Base-by-base conservation (phyloP, 2,888 invertebrate species). In the Molanna angustata region DNA sequence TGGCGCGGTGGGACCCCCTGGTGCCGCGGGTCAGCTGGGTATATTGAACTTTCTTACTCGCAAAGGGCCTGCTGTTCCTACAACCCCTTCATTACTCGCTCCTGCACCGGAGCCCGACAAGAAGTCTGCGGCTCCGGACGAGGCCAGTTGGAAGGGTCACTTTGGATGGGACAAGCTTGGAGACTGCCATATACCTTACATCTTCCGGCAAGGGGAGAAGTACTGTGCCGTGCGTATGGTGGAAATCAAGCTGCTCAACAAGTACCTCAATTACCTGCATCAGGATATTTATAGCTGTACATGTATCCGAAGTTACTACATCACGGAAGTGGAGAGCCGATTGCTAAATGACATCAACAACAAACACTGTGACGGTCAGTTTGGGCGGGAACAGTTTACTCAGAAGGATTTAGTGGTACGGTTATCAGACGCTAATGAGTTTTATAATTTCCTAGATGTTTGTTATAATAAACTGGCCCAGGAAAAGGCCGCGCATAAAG, bases 161-260 rank as follows among this genome's bases (percentile, higher is more conserved):
- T 96, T 95, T 69, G 94, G 94, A 47, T 96, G 95, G 95, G 86
- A 88, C 55, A 86, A 86, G 63, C 83, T 95, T 44, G 93, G 91
- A 57, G 88, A 88, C 65, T 84, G 83, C 62, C 85, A 86, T 69
- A 89, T 96, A 66, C 96, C 96, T 1, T 94, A 89, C 69, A 90
- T 96, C 60, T 85, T 87, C 66, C 81, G 96, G 16, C 82, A 85
- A 46, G 81, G 84, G 14, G 91, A 91, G 67, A 88, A 88, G 68
- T 95, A 90, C 69, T 91, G 93, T 67, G 90, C 94, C n/a, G 94
- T 96, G 46, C 82, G 94, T 49, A 94, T 96, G 84, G 89, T 95
- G 18, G 96, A 96, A 70, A 82, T 86, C 65, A 94, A 94, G 70
- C 79, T 94, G 41, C 79, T 94, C 18, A 90, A 90, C 68, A 92